Conservation (phyloP, 92 coral and sea anemone species). For the Palythoa grandiflora region DNA sequence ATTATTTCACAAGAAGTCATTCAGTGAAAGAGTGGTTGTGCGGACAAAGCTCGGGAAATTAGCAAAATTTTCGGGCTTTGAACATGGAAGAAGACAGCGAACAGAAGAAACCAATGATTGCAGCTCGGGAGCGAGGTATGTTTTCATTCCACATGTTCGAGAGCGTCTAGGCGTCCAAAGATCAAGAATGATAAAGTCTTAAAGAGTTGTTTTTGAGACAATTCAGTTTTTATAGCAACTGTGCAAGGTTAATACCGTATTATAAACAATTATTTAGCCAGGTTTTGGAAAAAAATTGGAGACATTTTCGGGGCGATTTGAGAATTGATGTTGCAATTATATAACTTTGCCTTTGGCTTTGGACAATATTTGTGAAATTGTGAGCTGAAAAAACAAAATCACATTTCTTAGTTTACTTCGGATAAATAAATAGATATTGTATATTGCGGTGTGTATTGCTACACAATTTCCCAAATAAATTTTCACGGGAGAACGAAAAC, state of each 20-base stretch:
- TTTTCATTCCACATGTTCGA: not conserved
- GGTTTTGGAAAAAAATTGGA: not conserved
- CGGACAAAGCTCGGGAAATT: conserved; percentile 5
- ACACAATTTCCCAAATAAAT: too few relatives aligned
- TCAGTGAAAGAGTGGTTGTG: conserved; percentile 15
- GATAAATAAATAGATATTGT: not conserved
- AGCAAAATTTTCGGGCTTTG: not conserved
- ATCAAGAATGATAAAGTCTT: not conserved
- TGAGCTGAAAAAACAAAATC: conserved; percentile 15
- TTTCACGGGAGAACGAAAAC: not conserved
- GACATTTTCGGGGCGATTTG: not conserved
- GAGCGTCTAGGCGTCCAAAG: not conserved
- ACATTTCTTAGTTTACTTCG: not conserved
- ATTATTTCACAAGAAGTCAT: conserved; percentile 24
- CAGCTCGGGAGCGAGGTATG: conserved; percentile 85
- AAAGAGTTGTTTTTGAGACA: not conserved
- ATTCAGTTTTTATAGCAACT: not conserved
- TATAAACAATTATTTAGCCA: not conserved
- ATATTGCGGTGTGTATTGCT: too few relatives aligned
- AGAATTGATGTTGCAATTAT: conserved; percentile 24
- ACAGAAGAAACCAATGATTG: conserved; percentile 73
- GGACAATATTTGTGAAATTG: conserved; percentile 37
- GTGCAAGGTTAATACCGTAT: not conserved
- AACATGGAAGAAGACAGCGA: conserved; percentile 69
- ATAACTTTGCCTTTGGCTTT: not conserved